Evolutionary conservation across 2,113 vertebrate species (phyloP).

Genomic region (Eulacestoma nigropectus): DNA sequence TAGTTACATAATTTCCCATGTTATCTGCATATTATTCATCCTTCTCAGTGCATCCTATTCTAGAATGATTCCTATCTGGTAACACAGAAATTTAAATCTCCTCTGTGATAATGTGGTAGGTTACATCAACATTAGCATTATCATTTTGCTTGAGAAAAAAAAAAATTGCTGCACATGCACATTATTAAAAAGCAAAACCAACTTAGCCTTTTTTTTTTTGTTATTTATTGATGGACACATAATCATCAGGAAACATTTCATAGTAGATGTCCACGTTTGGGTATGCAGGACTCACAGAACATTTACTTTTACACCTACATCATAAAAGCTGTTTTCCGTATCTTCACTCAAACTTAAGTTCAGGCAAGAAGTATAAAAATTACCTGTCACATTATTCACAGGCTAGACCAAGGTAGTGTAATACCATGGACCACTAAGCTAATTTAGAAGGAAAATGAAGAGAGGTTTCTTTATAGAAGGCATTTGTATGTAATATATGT

Average conservation of each 20-base stretch:
- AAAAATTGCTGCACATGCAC: not conserved
- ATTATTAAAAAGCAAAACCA: not conserved
- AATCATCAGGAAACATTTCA: constrained; percentile 58
- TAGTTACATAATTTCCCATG: not conserved
- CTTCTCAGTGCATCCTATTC: not conserved
- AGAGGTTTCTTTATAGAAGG: constrained; percentile 58
- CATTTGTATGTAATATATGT: constrained; percentile 73
- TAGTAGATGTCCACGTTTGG: constrained; percentile 50
- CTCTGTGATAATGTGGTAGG: not conserved
- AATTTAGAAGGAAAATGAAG: constrained; percentile 71
- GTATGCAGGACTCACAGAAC: constrained; percentile 66
- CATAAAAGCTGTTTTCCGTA: constrained; percentile 78
- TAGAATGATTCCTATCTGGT: not conserved
- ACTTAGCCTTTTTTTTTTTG: not conserved
- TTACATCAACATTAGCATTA: constrained; percentile 2
- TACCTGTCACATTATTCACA: constrained; percentile 70
- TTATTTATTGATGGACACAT: constrained; percentile 52
- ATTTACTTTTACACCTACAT: constrained; percentile 78
- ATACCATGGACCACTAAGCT: constrained; percentile 74
- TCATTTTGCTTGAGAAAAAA: constrained; percentile 34
- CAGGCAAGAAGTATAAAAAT: constrained; percentile 67
- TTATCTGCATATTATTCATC: constrained; percentile 14
- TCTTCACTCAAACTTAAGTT: constrained; percentile 71
- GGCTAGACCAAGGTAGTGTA: constrained; percentile 53
- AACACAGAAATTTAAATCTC: not conserved